Evolutionary conservation across 2,797 vertebrate species (phyloP).

Genomic region (Monodelphis domestica): DNA sequence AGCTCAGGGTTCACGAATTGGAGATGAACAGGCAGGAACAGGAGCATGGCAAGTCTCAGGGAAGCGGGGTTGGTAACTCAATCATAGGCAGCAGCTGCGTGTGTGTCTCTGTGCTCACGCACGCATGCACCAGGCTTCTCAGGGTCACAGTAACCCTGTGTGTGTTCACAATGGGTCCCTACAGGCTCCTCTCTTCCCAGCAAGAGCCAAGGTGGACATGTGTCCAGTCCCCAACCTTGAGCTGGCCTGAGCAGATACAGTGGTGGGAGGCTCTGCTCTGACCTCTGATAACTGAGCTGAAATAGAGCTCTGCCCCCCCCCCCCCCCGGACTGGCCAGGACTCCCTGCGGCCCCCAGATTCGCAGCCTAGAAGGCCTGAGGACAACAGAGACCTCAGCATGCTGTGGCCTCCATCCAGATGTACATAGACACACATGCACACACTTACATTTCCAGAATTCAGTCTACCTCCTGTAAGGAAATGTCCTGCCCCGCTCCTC

Average conservation of each 20-base stretch:
- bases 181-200: slow-evolving; percentile 3
- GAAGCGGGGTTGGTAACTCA: slow-evolving; percentile 21
- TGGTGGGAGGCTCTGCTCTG: slow-evolving; percentile 32
- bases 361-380: background rate
- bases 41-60: background rate
- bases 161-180: background rate
- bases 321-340: too few relatives aligned
- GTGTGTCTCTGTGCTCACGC: too few relatives aligned
- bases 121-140: slow-evolving; percentile 26
- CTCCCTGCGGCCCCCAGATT: too few relatives aligned
- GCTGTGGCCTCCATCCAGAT: background rate
- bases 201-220: slow-evolving; percentile 26
- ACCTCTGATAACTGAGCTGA: slow-evolving; percentile 10
- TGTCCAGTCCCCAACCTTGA: slow-evolving; percentile 26
- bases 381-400: background rate
- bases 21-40: slow-evolving; percentile 23
- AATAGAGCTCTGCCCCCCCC: too few relatives aligned
- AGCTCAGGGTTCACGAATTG: background rate
- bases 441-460: background rate
- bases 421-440: too few relatives aligned
- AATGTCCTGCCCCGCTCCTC: slow-evolving; percentile 6
- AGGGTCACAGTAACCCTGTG: background rate
- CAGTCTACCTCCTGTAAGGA: background rate
- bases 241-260: background rate
- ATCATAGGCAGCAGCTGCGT: slow-evolving; percentile 3